Conservation (phyloP, 92 coral and sea anemone species). For the Zoanthus solanderi region DNA sequence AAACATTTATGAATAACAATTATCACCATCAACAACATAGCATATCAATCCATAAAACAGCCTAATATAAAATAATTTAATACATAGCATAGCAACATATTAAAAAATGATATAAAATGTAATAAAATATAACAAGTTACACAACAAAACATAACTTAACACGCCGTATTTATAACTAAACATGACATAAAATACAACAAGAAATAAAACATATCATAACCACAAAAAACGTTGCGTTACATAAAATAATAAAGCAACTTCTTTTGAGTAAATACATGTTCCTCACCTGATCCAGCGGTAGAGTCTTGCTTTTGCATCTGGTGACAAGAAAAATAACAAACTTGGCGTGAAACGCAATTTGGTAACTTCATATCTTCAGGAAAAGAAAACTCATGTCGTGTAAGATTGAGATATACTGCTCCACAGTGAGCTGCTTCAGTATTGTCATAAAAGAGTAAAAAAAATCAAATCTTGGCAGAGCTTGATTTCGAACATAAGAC, state of each 20-base stretch:
- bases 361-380: no score
- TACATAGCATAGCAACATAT: no score
- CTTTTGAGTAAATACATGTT: background rate
- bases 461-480: background rate
- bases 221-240: no score
- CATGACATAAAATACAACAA: no score
- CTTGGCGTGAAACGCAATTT: background rate
- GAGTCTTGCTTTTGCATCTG: conserved; percentile 64
- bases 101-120: no score
- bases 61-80: no score
- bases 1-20: background rate
- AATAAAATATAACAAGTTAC: no score
- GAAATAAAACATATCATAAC: no score
- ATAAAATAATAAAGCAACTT: no score
- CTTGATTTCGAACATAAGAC: background rate
- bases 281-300: conserved; percentile 30
- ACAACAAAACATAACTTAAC: no score
- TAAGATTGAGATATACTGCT: background rate
- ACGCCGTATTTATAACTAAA: no score
- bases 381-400: background rate
- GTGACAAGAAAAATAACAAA: background rate
- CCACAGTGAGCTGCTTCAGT: background rate
- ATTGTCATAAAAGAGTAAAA: background rate
- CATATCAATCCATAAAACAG: background rate
- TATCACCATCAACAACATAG: background rate